phyloP scores from a whole-genome alignment of 2,797 vertebrate species.

The Hippocampus kuda region DNA sequence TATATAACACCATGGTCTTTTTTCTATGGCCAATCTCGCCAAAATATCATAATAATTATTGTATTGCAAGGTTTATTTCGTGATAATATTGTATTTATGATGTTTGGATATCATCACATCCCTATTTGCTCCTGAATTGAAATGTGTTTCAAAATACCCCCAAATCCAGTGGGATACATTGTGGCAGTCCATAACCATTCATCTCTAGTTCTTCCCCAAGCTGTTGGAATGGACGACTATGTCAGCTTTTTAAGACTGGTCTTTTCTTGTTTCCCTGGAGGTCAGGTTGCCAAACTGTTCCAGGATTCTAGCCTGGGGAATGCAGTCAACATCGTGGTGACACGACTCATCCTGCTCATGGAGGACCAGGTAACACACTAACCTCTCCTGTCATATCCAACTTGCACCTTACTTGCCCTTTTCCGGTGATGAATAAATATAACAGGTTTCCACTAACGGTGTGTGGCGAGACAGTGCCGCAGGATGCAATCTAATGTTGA shows the following conservation, averaged over 20 bases:
- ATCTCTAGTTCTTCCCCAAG: not conserved
- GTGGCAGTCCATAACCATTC: not conserved
- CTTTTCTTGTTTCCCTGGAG: conserved; percentile 99
- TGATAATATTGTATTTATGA: too few species aligned
- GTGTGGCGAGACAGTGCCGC: conserved; percentile 31
- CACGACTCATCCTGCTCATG: conserved; percentile 90
- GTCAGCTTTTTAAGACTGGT: conserved; percentile 89
- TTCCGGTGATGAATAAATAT: conserved; percentile 24
- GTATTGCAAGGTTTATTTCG: too few species aligned
- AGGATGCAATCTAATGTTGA: conserved; percentile 20
- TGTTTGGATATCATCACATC: too few species aligned
- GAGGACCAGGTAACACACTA: conserved; percentile 83
- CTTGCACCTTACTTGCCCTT: not conserved
- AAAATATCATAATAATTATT: too few species aligned
- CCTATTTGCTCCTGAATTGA: not conserved
- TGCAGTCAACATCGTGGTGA: conserved; percentile 94
- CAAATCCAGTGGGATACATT: not conserved
- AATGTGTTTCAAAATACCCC: not conserved
- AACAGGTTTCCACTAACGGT: conserved; percentile 38
- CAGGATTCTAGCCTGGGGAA: conserved; percentile 99
- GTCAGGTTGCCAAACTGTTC: conserved; percentile 99
- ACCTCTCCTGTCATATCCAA: not conserved
- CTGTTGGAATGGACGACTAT: conserved; percentile 2
- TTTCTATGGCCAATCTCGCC: too few species aligned
- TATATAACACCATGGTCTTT: too few species aligned